Evolutionary conservation across 1,140 invertebrate genomes (phyloP).

Genomic region (Pogonomyrmex californicus): DNA sequence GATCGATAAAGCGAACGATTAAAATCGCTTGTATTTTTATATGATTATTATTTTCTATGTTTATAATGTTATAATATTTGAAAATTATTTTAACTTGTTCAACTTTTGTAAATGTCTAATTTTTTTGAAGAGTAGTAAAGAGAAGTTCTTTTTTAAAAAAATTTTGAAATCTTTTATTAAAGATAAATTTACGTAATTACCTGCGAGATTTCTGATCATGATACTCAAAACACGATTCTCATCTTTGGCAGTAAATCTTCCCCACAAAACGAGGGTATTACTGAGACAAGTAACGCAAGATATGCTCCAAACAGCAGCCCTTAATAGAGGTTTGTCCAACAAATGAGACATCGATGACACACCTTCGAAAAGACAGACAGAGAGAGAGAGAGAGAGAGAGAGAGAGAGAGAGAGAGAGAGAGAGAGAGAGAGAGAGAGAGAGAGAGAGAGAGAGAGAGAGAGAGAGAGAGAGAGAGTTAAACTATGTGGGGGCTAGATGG

Average conservation of each 20-base stretch:
- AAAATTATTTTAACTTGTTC: background rate
- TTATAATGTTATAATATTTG: background rate
- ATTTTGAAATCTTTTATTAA: background rate
- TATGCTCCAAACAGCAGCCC: slow-evolving; percentile 92
- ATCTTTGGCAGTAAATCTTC: slow-evolving; percentile 89
- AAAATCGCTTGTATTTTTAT: background rate
- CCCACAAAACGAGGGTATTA: slow-evolving; percentile 91
- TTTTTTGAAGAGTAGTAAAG: background rate
- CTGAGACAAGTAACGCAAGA: slow-evolving; percentile 89
- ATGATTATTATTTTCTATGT: background rate
- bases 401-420: no score
- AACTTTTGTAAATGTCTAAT: background rate
- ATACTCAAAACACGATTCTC: slow-evolving; percentile 89
- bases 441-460: no score
- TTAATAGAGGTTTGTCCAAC: slow-evolving; percentile 89
- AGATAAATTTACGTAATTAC: slow-evolving; percentile 79
- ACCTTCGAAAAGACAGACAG: slow-evolving; percentile 82
- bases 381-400: no score
- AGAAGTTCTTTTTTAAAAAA: background rate
- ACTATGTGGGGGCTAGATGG: no score
- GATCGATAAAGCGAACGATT: no score
- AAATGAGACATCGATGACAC: slow-evolving; percentile 91
- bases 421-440: no score
- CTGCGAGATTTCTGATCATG: slow-evolving; percentile 91
- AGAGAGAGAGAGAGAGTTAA: no score